A percentile compares a stretch with the other conserved stretches of the same genome.
phyloP scores from a whole-genome alignment of 2,113 vertebrate genomes.

The Silurus meridionalis region DNA sequence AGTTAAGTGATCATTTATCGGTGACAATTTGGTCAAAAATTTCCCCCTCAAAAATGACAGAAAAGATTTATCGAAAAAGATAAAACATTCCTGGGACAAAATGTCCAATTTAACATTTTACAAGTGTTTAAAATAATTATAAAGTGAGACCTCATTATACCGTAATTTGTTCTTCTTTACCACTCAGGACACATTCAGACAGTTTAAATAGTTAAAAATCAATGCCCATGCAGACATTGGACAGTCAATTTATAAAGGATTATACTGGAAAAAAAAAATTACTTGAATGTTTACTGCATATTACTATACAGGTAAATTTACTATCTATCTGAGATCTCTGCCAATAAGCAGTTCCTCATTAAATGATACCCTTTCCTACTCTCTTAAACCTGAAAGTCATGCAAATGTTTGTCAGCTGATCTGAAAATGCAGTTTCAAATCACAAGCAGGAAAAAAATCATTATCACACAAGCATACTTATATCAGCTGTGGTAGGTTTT shows the following conservation, averaged over 20 bases:
- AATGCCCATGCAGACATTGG: too few species aligned
- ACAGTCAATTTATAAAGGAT: not conserved
- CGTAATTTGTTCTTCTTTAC: too few species aligned
- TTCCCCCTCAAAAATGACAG: not conserved
- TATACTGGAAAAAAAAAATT: too few species aligned
- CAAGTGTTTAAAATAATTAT: too few species aligned
- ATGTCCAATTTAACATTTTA: too few species aligned
- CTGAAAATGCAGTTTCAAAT: not conserved
- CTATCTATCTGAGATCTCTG: not conserved
- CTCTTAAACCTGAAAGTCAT: not conserved
- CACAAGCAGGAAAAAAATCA: not conserved
- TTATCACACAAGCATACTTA: not conserved
- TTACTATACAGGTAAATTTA: not conserved
- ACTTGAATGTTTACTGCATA: too few species aligned
- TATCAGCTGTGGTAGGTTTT: not conserved
- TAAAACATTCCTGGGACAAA: too few species aligned
- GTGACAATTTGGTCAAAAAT: not conserved
- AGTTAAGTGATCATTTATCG: not conserved
- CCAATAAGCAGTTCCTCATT: not conserved
- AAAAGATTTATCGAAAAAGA: too few species aligned
- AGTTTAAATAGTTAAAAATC: too few species aligned
- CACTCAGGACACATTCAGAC: too few species aligned
- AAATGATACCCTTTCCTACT: not conserved
- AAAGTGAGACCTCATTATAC: too few species aligned
- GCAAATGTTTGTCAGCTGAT: not conserved